phyloP scores from a whole-genome alignment of 2,888 invertebrate genomes.

The Chelonus formosanus region DNA sequence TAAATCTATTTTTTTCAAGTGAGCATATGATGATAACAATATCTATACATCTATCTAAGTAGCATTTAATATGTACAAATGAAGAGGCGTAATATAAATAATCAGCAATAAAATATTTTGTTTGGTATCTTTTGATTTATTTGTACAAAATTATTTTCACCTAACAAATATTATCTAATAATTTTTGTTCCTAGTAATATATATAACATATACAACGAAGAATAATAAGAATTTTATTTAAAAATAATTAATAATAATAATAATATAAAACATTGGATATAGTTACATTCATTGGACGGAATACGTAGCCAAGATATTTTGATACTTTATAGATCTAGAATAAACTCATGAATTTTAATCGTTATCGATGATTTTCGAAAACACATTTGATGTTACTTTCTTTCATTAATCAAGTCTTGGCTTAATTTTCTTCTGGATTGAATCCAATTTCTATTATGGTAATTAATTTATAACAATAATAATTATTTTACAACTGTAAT shows the following conservation, averaged over 20 bases:
- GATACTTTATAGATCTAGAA: neutral
- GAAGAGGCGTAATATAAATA: too few species aligned
- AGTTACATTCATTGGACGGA: slow-evolving; percentile 23
- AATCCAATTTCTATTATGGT: too few species aligned
- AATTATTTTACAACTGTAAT: too few species aligned
- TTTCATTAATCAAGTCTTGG: too few species aligned
- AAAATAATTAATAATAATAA: neutral
- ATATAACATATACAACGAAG: slow-evolving; percentile 40
- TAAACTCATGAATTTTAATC: neutral
- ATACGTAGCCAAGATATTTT: neutral
- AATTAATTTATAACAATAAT: too few species aligned
- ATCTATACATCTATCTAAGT: too few species aligned
- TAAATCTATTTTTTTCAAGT: too few species aligned
- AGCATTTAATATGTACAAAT: too few species aligned
- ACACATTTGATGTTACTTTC: too few species aligned
- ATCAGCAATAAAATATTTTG: slow-evolving; percentile 23
- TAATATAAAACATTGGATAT: slow-evolving; percentile 9
- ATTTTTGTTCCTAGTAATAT: slow-evolving; percentile 34
- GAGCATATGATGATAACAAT: too few species aligned
- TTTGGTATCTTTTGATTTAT: slow-evolving; percentile 23
- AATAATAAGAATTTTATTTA: neutral
- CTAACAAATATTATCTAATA: slow-evolving; percentile 12
- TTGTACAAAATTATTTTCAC: slow-evolving; percentile 20
- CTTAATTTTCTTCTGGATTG: too few species aligned
- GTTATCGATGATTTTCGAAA: neutral